Evolutionary conservation across 2,888 invertebrate species (phyloP), one percentile per base, ranked within the genome.

Genomic region (Argyresthia albistria): DNA sequence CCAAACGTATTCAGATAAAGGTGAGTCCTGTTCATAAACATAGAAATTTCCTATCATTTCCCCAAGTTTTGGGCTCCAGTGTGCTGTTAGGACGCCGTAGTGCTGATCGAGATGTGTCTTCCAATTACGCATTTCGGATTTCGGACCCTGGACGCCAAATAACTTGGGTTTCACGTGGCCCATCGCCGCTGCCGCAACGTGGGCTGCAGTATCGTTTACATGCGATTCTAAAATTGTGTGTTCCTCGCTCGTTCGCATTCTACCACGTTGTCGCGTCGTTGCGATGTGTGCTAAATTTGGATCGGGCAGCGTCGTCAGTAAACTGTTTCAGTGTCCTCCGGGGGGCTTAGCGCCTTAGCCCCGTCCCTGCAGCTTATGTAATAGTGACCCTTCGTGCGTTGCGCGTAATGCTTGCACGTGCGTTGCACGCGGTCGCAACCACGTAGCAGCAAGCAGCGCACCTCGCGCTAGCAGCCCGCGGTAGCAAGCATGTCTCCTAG

Each of bases 401-500:
- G 61, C 62, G 65, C 59, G 65, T 62, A 57, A 76, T 80, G 80
- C 79, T n/a, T 46, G 81, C 83, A 82, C 80, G 58, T 56, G 60
- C 59, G 59, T 56, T 74, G 80, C 82, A 80, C 81, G 83, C 80
- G 76, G 73, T 64, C 43, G 67, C 62, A 69, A 83, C 83, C 84
- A 86, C 86, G 84, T 84, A 74, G 79, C 50, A 39, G 6, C n/a
- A 62, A 39, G 6, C n/a, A 62, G 63, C 73, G 70, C 75, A 72
- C 65, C 67, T 67, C 67, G 71, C 43, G 16, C 37, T 46, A 6
- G 39, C 67, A 68, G 64, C 60, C 64, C 59, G 59, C 60, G 62
- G 69, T n/a, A n/a, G 15, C 70, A 71, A 82, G 15, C 70, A 71
- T 81, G 86, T 87, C 80, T 84, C 86, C 81, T 87, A 87, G 86